Evolutionary conservation across 2,113 vertebrate genomes (phyloP).

Genomic region (Stigmatopora argus): DNA sequence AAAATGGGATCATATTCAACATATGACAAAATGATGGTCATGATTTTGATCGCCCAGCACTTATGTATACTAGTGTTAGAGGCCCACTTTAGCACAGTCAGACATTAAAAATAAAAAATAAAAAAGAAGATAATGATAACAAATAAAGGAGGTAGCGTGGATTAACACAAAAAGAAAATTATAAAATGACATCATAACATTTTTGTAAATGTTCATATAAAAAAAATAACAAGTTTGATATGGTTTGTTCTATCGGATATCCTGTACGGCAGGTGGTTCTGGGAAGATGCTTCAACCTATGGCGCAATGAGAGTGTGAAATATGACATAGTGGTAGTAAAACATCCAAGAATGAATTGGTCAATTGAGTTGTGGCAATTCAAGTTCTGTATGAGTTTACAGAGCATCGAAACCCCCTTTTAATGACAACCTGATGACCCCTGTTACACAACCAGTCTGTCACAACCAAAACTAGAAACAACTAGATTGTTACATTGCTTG

Average conservation of each 20-base stretch:
- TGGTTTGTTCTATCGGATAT: neutral
- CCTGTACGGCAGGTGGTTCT: neutral
- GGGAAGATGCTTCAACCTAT: constrained; percentile 4
- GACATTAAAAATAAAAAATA: too few species aligned
- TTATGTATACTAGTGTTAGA: too few species aligned
- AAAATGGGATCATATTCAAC: too few species aligned
- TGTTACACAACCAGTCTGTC: constrained; percentile 6
- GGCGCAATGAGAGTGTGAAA: constrained; percentile 16
- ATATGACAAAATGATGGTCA: too few species aligned
- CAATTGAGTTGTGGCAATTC: constrained; percentile 13
- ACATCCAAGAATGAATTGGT: constrained; percentile 9
- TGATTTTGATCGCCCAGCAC: too few species aligned
- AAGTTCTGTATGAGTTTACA: constrained; percentile 10
- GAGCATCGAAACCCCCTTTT: neutral
- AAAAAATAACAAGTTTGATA: neutral
- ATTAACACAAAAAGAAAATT: neutral
- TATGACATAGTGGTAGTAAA: constrained; percentile 1
- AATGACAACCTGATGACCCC: neutral
- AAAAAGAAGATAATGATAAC: too few species aligned
- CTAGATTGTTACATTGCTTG: neutral
- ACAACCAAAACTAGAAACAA: neutral
- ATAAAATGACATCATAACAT: neutral
- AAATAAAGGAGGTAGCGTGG: neutral
- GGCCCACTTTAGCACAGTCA: too few species aligned
- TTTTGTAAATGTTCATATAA: neutral